A percentile compares a stretch with the other conserved stretches of the same genome.
These are phyloP conservation scores for Neodon shergylaensis DNA, from an alignment of 2,113 vertebrate genomes.

Conservation along the genomic window DNA sequence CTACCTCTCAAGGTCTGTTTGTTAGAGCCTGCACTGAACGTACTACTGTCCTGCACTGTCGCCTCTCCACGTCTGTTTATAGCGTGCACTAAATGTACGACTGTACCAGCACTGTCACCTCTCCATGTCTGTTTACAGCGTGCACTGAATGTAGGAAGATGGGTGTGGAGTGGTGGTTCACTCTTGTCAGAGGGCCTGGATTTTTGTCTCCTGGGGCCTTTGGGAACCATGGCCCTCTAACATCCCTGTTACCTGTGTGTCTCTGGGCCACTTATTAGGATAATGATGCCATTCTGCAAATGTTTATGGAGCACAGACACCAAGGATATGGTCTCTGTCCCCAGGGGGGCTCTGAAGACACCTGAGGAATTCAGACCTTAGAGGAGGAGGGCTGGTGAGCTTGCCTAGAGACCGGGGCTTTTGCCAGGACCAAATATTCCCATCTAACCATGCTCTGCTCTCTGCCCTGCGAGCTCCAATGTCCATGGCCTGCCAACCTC, in stretches of 20 bases:
- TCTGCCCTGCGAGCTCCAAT: background rate
- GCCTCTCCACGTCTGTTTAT: too few relatives aligned
- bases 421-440: background rate
- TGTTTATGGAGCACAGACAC: background rate
- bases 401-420: background rate
- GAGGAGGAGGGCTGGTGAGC: background rate
- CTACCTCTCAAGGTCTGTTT: background rate
- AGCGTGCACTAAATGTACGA: too few relatives aligned
- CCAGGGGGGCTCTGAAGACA: background rate
- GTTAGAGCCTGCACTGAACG: background rate
- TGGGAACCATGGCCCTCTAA: background rate
- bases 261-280: slow-evolving; percentile 17
- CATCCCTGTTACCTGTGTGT: background rate
- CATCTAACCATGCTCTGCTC: rapidly evolving
- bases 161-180: background rate
- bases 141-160: background rate
- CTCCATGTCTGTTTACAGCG: background rate
- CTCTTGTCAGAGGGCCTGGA: background rate
- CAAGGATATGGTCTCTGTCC: background rate
- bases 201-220: background rate
- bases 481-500: rapidly evolving
- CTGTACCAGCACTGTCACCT: too few relatives aligned
- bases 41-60: too few relatives aligned
- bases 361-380: background rate
- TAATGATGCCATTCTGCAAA: slow-evolving; percentile 37